A percentile compares a stretch with the other conserved stretches of the same genome.
These are phyloP conservation scores for Sebastes itinus DNA, from an alignment of 2,797 vertebrate genomes.

Conservation along the genomic window DNA sequence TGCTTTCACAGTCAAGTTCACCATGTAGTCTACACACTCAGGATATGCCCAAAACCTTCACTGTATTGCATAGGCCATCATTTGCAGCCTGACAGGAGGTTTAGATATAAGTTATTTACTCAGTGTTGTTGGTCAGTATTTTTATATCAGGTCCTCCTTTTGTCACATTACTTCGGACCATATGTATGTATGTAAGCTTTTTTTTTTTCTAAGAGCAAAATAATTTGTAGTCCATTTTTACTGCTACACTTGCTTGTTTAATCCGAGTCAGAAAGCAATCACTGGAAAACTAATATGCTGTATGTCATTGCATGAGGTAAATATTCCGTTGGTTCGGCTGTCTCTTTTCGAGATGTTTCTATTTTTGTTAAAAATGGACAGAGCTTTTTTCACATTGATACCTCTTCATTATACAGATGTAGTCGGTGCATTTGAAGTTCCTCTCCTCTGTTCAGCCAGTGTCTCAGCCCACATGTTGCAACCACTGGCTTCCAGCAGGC, in stretches of 20 bases:
- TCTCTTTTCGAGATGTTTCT: slow-evolving; percentile 63
- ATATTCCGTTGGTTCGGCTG: slow-evolving; percentile 25
- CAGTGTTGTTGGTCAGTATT: slow-evolving; percentile 65
- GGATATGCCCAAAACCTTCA: slow-evolving; percentile 64
- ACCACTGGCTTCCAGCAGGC: slow-evolving; percentile 80
- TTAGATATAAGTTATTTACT: slow-evolving; percentile 43
- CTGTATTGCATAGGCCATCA: slow-evolving; percentile 44
- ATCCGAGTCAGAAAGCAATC: slow-evolving; percentile 54
- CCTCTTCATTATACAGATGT: slow-evolving; percentile 84
- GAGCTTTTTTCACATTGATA: slow-evolving; percentile 84
- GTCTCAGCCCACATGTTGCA: slow-evolving; percentile 57
- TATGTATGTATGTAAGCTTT: slow-evolving; percentile 50
- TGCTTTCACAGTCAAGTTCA: slow-evolving; percentile 39
- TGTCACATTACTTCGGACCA: slow-evolving; percentile 49
- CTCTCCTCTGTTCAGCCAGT: slow-evolving; percentile 69
- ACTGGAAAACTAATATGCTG: slow-evolving; percentile 70
- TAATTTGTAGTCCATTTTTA: slow-evolving; percentile 34
- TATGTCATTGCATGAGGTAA: slow-evolving; percentile 49
- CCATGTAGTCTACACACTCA: slow-evolving; percentile 66
- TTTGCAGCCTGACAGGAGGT: slow-evolving; percentile 41
- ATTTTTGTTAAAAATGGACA: slow-evolving; percentile 32
- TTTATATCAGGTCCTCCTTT: slow-evolving; percentile 37
- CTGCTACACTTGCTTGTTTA: slow-evolving; percentile 40
- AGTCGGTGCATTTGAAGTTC: slow-evolving; percentile 71
- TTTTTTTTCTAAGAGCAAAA: slow-evolving; percentile 20